Evolutionary conservation across 1,140 invertebrate genomes (phyloP).

Genomic region (Saccostrea echinata): DNA sequence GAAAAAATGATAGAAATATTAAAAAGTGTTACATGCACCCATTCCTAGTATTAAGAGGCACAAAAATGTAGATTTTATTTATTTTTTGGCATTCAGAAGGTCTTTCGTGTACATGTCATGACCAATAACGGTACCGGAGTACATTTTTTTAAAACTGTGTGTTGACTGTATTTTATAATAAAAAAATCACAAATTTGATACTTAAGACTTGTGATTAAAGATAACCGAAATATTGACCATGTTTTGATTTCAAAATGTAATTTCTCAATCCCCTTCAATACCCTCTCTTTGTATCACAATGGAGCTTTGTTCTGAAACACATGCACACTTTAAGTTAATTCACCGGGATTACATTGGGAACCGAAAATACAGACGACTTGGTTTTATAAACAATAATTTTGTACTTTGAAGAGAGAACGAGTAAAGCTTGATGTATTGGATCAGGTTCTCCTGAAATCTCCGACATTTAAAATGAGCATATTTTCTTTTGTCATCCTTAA

Average conservation of each 20-base stretch:
- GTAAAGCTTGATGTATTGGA: neutral
- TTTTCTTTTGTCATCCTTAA: neutral
- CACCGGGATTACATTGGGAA: neutral
- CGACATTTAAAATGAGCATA: neutral
- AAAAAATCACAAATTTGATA: no score
- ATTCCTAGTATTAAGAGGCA: no score
- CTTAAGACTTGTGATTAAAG: no score
- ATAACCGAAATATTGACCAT: no score
- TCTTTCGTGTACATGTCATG: no score
- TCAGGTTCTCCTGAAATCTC: neutral
- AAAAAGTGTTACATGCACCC: no score
- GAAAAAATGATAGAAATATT: no score
- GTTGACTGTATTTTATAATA: no score
- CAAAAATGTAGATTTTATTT: no score
- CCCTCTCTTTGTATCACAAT: neutral
- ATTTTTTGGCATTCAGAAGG: no score
- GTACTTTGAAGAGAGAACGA: neutral
- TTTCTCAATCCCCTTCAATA: neutral
- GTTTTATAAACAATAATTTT: neutral
- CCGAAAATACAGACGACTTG: neutral
- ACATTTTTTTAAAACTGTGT: no score
- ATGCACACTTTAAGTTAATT: neutral
- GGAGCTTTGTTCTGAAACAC: neutral
- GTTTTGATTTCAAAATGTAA: neutral
- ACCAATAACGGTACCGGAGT: no score